phyloP scores from a whole-genome alignment of 2,888 invertebrate genomes.

The Geotrupes spiniger region DNA sequence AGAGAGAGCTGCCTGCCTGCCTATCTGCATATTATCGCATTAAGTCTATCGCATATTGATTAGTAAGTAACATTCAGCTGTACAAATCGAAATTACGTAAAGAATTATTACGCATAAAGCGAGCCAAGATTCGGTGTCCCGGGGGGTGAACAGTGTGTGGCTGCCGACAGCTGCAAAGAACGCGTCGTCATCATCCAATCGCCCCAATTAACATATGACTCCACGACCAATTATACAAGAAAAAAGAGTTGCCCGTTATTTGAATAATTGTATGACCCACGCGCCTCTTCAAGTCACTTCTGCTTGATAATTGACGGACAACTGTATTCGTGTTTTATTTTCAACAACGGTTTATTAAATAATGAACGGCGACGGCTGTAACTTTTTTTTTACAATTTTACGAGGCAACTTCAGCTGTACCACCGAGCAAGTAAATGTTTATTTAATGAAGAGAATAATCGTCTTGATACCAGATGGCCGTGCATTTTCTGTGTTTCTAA shows the following conservation, averaged over 20 bases:
- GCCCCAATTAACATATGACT: conserved; percentile 40
- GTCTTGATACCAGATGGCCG: conserved; percentile 11
- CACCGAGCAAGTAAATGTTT: conserved; percentile 10
- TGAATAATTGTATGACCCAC: conserved; percentile 38
- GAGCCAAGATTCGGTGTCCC: not conserved
- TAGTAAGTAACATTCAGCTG: too few species aligned
- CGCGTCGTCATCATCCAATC: conserved; percentile 32
- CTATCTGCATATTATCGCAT: too few species aligned
- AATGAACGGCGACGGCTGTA: conserved; percentile 1
- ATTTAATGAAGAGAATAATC: conserved; percentile 15
- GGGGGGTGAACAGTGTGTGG: conserved; percentile 13
- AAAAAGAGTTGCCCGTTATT: conserved; percentile 34
- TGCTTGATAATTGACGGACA: not conserved
- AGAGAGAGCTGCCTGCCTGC: too few species aligned
- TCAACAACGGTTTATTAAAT: conserved; percentile 9
- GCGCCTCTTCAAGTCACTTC: conserved; percentile 22
- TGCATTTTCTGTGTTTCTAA: not conserved
- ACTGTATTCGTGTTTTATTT: not conserved
- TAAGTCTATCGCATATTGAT: too few species aligned
- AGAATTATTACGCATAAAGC: too few species aligned
- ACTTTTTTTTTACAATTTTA: conserved; percentile 5
- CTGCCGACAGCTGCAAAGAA: conserved; percentile 26
- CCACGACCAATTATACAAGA: conserved; percentile 31
- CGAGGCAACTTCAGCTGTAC: not conserved
- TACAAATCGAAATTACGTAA: too few species aligned